Percentiles rank a stretch among this genome's conserved stretches.
Conservation (phyloP, 2,888 invertebrate genomes). For the Orthosia incerta region DNA sequence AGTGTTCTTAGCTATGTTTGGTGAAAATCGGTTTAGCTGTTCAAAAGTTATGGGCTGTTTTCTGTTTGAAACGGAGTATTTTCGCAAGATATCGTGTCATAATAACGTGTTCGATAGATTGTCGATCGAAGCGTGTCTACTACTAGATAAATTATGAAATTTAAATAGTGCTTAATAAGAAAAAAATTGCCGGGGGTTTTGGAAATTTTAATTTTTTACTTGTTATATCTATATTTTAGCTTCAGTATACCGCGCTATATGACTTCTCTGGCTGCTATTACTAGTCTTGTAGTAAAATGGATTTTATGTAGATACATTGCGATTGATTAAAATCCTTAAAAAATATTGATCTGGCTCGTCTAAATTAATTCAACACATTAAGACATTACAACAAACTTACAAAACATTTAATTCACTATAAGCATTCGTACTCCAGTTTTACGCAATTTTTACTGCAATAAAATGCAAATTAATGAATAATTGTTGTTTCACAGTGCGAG, state of each 20-base stretch:
- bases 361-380: slow-evolving; percentile 47
- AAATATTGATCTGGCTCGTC: slow-evolving; percentile 30
- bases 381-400: slow-evolving; percentile 61
- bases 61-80: no score
- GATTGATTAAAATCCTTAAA: slow-evolving; percentile 5
- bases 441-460: slow-evolving; percentile 64
- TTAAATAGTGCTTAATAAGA: no score
- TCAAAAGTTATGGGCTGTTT: no score
- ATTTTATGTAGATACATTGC: neutral
- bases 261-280: neutral
- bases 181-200: no score
- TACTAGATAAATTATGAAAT: no score
- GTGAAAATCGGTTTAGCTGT: no score
- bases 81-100: no score
- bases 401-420: slow-evolving; percentile 59
- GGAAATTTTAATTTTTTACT: no score
- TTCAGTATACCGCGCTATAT: neutral
- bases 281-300: neutral
- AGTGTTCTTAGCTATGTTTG: no score
- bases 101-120: no score
- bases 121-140: no score
- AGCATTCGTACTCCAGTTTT: slow-evolving; percentile 58
- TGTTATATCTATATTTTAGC: neutral
- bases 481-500: slow-evolving; percentile 94
- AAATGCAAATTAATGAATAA: slow-evolving; percentile 66